phyloP scores from a whole-genome alignment of 2,113 vertebrate genomes.

The Pao palembangensis region DNA sequence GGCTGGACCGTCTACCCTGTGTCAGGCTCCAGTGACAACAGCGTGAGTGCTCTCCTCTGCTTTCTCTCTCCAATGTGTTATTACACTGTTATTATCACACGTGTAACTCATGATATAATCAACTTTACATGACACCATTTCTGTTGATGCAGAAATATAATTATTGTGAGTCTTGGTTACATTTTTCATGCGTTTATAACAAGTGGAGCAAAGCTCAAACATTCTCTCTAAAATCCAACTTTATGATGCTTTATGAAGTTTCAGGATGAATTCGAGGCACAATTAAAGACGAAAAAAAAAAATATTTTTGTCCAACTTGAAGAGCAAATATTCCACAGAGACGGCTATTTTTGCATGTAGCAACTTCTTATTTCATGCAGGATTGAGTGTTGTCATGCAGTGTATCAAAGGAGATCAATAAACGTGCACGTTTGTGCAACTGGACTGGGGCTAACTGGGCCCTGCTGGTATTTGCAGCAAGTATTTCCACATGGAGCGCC shows the following conservation, averaged over 20 bases:
- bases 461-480: slow-evolving; percentile 56
- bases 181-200: too few species aligned
- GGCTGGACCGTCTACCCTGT: slow-evolving; percentile 95
- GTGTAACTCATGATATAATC: too few species aligned
- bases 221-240: not conserved
- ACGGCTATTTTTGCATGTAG: not conserved
- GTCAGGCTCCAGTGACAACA: slow-evolving; percentile 87
- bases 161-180: too few species aligned
- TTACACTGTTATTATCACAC: too few species aligned
- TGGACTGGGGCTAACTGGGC: slow-evolving; percentile 34
- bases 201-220: not conserved
- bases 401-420: slow-evolving; percentile 25
- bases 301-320: too few species aligned
- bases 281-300: too few species aligned
- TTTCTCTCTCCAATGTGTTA: not conserved
- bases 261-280: too few species aligned
- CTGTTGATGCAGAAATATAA: too few species aligned
- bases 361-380: too few species aligned
- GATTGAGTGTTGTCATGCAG: not conserved
- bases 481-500: slow-evolving; percentile 61
- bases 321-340: too few species aligned
- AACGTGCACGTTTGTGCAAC: slow-evolving; percentile 16
- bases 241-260: too few species aligned
- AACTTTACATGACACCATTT: too few species aligned
- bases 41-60: slow-evolving; percentile 63